A percentile compares a stretch with the other conserved stretches of the same genome.
Conservation (phyloP, 1,140 invertebrate species). For the Anastatus disparis region DNA sequence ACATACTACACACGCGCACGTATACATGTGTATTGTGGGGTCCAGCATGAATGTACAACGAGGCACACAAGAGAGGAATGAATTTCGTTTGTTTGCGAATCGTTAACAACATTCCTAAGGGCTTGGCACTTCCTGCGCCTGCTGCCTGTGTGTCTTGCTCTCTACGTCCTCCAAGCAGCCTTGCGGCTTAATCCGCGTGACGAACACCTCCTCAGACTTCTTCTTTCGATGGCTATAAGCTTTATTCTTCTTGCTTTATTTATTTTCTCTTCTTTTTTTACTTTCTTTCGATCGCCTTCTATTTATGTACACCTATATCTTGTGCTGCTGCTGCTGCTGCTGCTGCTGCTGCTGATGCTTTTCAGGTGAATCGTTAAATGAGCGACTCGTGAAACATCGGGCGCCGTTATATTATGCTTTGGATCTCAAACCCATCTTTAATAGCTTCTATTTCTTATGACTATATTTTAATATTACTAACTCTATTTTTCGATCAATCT, state of each 20-base stretch:
- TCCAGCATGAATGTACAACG: too few relatives aligned
- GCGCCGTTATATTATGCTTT: not conserved
- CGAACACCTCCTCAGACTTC: conserved; percentile 33
- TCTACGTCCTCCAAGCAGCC: conserved; percentile 49
- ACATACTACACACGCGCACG: too few relatives aligned
- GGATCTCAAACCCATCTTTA: too few relatives aligned
- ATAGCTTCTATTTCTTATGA: too few relatives aligned
- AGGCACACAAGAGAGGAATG: conserved; percentile 36
- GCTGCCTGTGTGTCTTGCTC: too few relatives aligned
- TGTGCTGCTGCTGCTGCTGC: too few relatives aligned
- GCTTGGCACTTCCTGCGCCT: conserved; percentile 40
- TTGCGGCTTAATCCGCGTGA: conserved; percentile 39
- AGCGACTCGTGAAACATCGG: not conserved
- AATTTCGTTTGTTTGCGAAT: conserved; percentile 48
- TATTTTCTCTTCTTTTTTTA: not conserved
- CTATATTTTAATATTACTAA: too few relatives aligned
- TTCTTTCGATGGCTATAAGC: not conserved
- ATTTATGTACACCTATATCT: not conserved
- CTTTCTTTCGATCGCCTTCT: not conserved
- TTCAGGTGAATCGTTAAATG: conserved; percentile 13
- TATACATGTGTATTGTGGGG: too few relatives aligned
- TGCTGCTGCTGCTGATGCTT: too few relatives aligned
- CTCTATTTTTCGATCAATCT: too few relatives aligned
- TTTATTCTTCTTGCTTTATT: not conserved
- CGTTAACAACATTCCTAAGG: conserved; percentile 48